Base-by-base conservation (phyloP, 1,140 invertebrate species). In the Dinothrombium tinctorium region DNA sequence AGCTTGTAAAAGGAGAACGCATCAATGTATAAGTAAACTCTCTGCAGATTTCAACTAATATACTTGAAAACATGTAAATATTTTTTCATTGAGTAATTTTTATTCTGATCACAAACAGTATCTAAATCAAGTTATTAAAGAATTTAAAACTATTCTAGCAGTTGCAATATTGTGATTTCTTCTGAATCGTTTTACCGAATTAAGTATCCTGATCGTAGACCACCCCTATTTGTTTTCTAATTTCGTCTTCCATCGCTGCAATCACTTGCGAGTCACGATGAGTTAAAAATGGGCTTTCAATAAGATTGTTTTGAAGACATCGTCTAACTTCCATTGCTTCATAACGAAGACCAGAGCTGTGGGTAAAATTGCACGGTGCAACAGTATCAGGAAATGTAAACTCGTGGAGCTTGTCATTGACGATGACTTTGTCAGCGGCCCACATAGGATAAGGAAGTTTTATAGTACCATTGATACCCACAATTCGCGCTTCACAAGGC, bases 251-350 rank as follows among this genome's bases (percentile, higher is more conserved):
- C 5, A 21, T 36, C 23, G 12, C 17, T 2, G 19, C 19, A 21
- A 36, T 19, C 11, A 17, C 12, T 21, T 22, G 23, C 5, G 19
- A 22, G 23, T 36, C 33, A 8, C 23, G 12, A 7, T 22, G 20
- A 11, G 33, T 19, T 21, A 36, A 21, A 22, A 36, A 22, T 6
- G 65, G 58, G 52, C 71, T 71, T 58, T 76, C 71, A 12, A 58
- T 54, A 36, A 68, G 50, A 67, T 72, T 71, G 49, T 63, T 57
- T 43, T 59, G 50, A 40, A 83, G 64, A 50, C 74, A 78, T 47
- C 62, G 58, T 22, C 71, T 62, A 15, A 69, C 72, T 61, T 79
- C 75, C 33, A 68, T 57, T 6, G 75, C 73, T 59, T 84, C 70
- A 50, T 72, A 82, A 24, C 65, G 58, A 12, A 83, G 56, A 15